Percentiles rank a stretch among this genome's conserved stretches.
Evolutionary conservation across 2,888 invertebrate species (phyloP).

Genomic region (Eudemis profundana): DNA sequence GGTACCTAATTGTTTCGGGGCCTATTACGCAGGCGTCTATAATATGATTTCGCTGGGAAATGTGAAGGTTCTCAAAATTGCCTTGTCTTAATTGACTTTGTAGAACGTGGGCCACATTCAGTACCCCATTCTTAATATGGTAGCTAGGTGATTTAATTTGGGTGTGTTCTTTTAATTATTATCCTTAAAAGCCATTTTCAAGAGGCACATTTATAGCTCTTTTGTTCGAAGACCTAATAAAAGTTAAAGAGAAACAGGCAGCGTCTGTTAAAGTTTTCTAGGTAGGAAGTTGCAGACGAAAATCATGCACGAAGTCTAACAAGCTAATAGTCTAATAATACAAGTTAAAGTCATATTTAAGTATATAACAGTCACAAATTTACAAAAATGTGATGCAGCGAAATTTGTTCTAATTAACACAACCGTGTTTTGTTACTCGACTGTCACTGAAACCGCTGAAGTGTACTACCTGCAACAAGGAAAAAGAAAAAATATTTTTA

Average conservation of each 20-base stretch:
- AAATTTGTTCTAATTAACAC: neutral
- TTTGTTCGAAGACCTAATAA: too few relatives aligned
- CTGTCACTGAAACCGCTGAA: too few relatives aligned
- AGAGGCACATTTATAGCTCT: too few relatives aligned
- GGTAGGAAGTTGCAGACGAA: neutral
- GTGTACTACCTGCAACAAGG: too few relatives aligned
- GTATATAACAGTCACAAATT: too few relatives aligned
- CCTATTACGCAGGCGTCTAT: slow-evolving; percentile 37
- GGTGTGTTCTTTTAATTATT: neutral
- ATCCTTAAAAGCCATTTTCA: too few relatives aligned
- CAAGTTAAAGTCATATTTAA: neutral
- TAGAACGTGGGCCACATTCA: slow-evolving; percentile 21
- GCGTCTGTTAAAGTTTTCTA: neutral
- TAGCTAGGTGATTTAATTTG: neutral
- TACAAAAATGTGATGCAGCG: neutral
- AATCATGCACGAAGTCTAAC: neutral
- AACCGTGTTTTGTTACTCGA: neutral
- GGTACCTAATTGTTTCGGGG: slow-evolving; percentile 41
- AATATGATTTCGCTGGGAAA: slow-evolving; percentile 38
- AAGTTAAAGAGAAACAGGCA: too few relatives aligned
- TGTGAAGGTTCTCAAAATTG: slow-evolving; percentile 41
- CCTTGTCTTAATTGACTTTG: slow-evolving; percentile 39
- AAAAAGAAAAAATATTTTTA: too few relatives aligned
- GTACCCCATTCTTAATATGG: neutral
- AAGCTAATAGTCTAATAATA: neutral